Evolutionary conservation across 2,888 invertebrate species (phyloP), one percentile per base, ranked within the genome.

Genomic region (Entomobrya proxima): DNA sequence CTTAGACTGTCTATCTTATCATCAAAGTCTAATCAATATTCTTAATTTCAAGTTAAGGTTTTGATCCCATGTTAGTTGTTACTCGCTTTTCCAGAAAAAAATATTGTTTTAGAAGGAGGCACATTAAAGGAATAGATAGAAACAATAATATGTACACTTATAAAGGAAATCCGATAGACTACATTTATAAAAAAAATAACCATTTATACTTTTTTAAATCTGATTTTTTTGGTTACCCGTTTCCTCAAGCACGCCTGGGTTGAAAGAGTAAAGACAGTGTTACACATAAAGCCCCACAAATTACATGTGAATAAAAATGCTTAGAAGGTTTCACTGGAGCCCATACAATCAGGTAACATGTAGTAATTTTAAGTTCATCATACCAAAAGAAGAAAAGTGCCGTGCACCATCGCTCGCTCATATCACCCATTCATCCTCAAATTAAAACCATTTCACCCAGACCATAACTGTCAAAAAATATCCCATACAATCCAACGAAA

Each of bases 21-120:
- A 64, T 18, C 67, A 69, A 21, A 67, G 47, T 35, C 32, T 50
- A 74, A 64, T 32, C 2, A 11, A n/a, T 74, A 3, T 40, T 7
- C 15, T n/a, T n/a, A n/a, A 32, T 74, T 7, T 74, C 2, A 11
- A 50, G 9, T 74, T 74, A 74, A 72, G 84, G 77, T 61, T 84
- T n/a, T 85, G 79, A 85, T 78, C 85, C 85, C 85, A 85, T 79
- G 85, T 85, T 85, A 85, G 85, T 85, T 35, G 58, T 77, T 55
- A 69, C 15, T 58, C 15, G 2, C 44, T 55, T 55, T 4, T 77
- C 30, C n/a, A 18, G 27, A 75, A 75, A 55, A 32, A 76, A n/a
- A 11, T 18, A 13, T n/a, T n/a, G n/a, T n/a, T n/a, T n/a, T n/a
- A 75, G 30, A 24, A 2, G 52, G 40, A 75, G 5, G 15, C 50